Evolutionary conservation across 2,113 vertebrate species (phyloP).

Genomic region (Chloropsis cyanopogon): DNA sequence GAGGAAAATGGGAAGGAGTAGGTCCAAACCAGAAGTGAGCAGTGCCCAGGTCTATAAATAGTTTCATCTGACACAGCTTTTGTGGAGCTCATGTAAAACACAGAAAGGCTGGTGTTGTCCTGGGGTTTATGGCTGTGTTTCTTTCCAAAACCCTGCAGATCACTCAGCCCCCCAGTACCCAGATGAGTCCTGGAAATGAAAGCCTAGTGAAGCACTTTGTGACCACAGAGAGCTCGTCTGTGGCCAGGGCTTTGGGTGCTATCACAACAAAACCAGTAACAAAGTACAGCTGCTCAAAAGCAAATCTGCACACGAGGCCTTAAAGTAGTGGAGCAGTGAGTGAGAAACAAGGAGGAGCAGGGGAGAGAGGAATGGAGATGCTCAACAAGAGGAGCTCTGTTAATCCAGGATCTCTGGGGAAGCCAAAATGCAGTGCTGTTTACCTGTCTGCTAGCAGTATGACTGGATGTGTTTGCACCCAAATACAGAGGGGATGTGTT

Average conservation of each 20-base stretch:
- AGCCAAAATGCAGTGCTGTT: neutral
- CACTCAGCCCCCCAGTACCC: neutral
- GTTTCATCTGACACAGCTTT: neutral
- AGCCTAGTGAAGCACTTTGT: neutral
- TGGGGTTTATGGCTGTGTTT: neutral
- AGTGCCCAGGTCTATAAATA: conserved; percentile 31
- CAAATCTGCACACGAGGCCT: accelerated
- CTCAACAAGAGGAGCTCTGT: neutral
- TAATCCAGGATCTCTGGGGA: neutral
- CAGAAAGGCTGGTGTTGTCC: neutral
- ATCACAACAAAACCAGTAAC: neutral
- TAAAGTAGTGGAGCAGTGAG: neutral
- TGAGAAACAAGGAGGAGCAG: neutral
- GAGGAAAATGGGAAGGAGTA: neutral
- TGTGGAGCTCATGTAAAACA: neutral
- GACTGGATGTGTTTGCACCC: neutral
- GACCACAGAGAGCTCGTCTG: neutral
- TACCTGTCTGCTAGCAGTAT: neutral
- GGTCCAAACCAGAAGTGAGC: neutral
- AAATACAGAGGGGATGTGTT: neutral
- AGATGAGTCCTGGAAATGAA: neutral
- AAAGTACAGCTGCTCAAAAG: neutral
- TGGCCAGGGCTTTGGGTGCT: neutral
- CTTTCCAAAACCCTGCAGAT: neutral
- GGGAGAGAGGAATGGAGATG: neutral